Evolutionary conservation across 1,140 invertebrate genomes (phyloP), one percentile per base, ranked within the genome.

Genomic region (Ceratina australensis): DNA sequence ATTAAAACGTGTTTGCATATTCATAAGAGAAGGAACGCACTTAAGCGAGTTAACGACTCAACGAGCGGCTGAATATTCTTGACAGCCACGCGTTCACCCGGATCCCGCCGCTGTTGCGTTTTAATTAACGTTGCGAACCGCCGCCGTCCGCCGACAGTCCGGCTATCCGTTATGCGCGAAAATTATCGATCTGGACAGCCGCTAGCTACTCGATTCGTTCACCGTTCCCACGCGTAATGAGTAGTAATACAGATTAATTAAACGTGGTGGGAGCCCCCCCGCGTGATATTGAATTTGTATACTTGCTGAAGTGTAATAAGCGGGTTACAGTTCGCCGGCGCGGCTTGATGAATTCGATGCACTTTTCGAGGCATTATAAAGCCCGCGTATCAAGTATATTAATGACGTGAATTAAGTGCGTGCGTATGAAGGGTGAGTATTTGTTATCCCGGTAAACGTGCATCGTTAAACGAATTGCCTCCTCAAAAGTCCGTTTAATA

Each of bases 11-110:
- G 61, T 54, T 64, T 65, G 72, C 72, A 73, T 73, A 73, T 73
- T 73, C 72, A 73, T 54, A 65, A 65, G 60, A 47, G 33, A 65
- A 73, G 57, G 72, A 73, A 65, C 33, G 72, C 50, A 65, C 72
- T 73, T 73, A 65, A 73, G 61, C 61, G 60, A 73, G 61, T 73
- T 73, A 73, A 73, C 72, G 59, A 54, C 72, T 73, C 61, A 42
- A 63, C 57, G 61, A 60, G 47, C 60, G 65, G 60, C 59, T 73
- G 72, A 73, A 73, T 56, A 73, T 73, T 65, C 72, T 73, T 65
- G 72, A 73, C 59, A 72, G 59, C 71, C 71, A 63, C 69, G 54
- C 47, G 47, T 49, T 20, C 64, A 49, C 22, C 20, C 33, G 33
- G 18, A 20, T n/a, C 54, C 54, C n/a, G 13, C 4, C 33, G 8